Evolutionary conservation across 2,888 invertebrate species (phyloP).

Genomic region (Carpatolechia fugitivella): DNA sequence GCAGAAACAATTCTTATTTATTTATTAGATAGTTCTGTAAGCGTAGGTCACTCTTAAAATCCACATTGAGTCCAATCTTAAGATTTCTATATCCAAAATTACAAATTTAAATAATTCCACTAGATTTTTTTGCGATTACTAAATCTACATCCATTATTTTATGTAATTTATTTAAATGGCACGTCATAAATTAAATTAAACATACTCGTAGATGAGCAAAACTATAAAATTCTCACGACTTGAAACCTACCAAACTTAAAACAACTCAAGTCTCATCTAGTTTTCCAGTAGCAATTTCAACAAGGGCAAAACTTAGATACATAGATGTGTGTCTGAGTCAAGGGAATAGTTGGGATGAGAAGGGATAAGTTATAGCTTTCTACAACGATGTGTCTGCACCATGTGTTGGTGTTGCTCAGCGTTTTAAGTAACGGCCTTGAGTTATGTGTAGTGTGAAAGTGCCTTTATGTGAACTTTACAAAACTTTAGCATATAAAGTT

Average conservation of each 20-base stretch:
- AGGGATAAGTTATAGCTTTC: slow-evolving; percentile 75
- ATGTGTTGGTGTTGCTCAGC: slow-evolving; percentile 64
- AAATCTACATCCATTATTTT: too few species aligned
- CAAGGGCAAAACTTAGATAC: slow-evolving; percentile 44
- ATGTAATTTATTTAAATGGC: too few species aligned
- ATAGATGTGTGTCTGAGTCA: slow-evolving; percentile 64
- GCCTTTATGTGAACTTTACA: slow-evolving; percentile 6
- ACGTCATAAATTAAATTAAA: too few species aligned
- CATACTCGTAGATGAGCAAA: too few species aligned
- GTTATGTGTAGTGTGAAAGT: slow-evolving; percentile 33
- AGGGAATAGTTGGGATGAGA: slow-evolving; percentile 76
- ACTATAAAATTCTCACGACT: neutral
- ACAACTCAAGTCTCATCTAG: neutral
- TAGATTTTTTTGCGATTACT: too few species aligned
- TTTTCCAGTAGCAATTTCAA: slow-evolving; percentile 33
- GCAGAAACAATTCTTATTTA: too few species aligned
- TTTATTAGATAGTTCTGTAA: too few species aligned
- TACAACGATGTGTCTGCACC: slow-evolving; percentile 73
- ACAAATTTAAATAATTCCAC: too few species aligned
- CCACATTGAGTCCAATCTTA: too few species aligned
- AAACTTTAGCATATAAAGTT: neutral
- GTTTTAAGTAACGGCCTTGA: slow-evolving; percentile 62
- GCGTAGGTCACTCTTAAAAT: too few species aligned
- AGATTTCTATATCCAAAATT: too few species aligned
- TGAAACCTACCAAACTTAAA: neutral